Evolutionary conservation across 2,113 vertebrate species (phyloP).

Genomic region (Pteronura brasiliensis): DNA sequence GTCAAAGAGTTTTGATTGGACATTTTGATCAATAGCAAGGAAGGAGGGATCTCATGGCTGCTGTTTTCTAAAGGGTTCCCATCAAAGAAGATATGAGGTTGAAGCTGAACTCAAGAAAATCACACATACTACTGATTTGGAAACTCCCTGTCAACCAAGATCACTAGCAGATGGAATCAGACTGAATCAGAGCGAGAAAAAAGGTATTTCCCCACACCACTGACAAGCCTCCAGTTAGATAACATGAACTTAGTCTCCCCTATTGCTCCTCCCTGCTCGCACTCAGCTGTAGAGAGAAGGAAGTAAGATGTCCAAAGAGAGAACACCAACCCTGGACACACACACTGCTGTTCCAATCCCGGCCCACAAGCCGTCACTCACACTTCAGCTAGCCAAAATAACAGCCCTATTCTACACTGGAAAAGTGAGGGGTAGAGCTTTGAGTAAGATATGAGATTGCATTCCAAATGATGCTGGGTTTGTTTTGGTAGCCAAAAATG

Average conservation of each 20-base stretch:
- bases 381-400: not conserved
- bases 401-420: not conserved
- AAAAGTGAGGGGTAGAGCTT: not conserved
- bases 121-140: not conserved
- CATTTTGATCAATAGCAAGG: not conserved
- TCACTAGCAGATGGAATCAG: not conserved
- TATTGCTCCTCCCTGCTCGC: not conserved
- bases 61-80: not conserved
- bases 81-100: not conserved
- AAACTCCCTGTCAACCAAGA: not conserved
- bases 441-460: not conserved
- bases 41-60: not conserved
- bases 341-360: rapidly evolving
- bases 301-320: not conserved
- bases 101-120: not conserved
- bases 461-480: not conserved
- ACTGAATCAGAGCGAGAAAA: not conserved
- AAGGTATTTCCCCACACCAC: not conserved
- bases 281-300: not conserved
- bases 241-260: not conserved
- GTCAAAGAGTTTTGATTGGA: not conserved
- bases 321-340: not conserved
- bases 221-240: not conserved
- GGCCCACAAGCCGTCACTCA: not conserved
- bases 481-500: not conserved